Base-by-base conservation (phyloP, 1,140 invertebrate species). In the Drosophila repleta region DNA sequence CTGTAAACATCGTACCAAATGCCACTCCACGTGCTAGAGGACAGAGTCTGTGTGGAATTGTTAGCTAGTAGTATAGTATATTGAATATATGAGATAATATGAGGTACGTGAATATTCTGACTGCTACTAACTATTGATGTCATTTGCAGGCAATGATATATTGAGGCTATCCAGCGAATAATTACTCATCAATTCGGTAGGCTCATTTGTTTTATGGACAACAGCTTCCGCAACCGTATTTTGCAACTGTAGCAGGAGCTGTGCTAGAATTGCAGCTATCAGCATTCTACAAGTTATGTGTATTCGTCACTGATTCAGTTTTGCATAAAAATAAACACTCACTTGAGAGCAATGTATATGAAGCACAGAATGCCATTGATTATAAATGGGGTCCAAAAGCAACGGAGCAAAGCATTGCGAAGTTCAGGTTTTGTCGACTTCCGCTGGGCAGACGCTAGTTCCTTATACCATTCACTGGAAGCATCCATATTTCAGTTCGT, bases 401-500 rank as follows among this genome's bases (percentile, higher is more conserved):
- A 92, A 32, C 85, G 90, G 0, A 91, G 67, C 7, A 93, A 63
- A 7, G 93, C 93, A 49, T 76, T 92, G 3, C 92, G 66, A 3
- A 93, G 68, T 1, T 66, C 68, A 0, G 94, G 93, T n/a, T 93
- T 91, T n/a, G 78, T 77, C 4, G 85, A 73, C 15, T 80, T 76
- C 0, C 75, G 72, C 13, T 83, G 68, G 0, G 93, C 92, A 6
- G 49, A 56, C 35, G 89, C 74, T 37, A 93, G 18, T 81, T 94
- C 94, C 53, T 87, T 81, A 3, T 85, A 74, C 93, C 93, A 93
- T 69, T 93, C 88, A 57, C 93, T 93, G 41, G 46, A 90, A 90
- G 0, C 1, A 0, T 26, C 1, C 24, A 46, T 8, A 4, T 1
- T 37, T 35, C 17, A 8, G 3, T 0, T 18, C 7, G 6, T 20